A percentile compares a stretch with the other conserved stretches of the same genome.
phyloP scores from a whole-genome alignment of 92 coral and sea anemone species.

The Parazoanthus swiftii region DNA sequence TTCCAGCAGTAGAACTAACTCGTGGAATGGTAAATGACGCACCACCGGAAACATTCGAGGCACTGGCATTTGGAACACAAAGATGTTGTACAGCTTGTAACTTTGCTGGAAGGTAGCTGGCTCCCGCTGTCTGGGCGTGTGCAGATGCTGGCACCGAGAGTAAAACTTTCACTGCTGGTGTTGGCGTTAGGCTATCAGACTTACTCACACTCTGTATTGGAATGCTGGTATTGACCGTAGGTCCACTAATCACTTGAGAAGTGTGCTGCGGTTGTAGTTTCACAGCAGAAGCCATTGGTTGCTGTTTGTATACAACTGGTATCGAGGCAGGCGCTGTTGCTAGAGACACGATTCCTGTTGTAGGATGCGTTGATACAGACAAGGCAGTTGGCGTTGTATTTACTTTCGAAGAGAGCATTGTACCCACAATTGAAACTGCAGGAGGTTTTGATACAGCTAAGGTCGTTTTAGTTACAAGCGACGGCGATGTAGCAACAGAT shows the following conservation, averaged over 20 bases:
- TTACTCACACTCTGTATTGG: not conserved
- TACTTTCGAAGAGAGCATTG: not conserved
- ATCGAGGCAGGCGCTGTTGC: slow-evolving; percentile 10
- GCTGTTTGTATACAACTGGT: slow-evolving; percentile 1
- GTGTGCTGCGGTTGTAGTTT: slow-evolving; percentile 8
- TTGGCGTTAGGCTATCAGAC: not conserved
- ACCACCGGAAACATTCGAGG: slow-evolving; percentile 15
- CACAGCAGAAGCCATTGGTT: not conserved
- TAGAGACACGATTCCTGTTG: not conserved
- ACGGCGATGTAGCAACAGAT: not conserved
- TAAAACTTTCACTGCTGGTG: slow-evolving; percentile 18
- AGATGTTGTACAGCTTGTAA: slow-evolving; percentile 9
- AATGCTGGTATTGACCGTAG: not conserved
- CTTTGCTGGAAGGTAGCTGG: not conserved
- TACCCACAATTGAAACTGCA: not conserved
- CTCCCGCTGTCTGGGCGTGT: not conserved
- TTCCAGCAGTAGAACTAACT: not conserved
- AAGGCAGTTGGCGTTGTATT: not conserved
- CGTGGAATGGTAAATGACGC: not conserved
- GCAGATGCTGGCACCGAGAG: slow-evolving; percentile 3
- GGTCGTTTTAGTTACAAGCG: not conserved
- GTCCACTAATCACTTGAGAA: not conserved
- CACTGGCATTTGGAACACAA: not conserved
- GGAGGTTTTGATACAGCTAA: not conserved
- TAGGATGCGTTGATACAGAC: not conserved